Evolutionary conservation across 2,888 invertebrate genomes (phyloP).

Genomic region (Lydus trimaculatus): DNA sequence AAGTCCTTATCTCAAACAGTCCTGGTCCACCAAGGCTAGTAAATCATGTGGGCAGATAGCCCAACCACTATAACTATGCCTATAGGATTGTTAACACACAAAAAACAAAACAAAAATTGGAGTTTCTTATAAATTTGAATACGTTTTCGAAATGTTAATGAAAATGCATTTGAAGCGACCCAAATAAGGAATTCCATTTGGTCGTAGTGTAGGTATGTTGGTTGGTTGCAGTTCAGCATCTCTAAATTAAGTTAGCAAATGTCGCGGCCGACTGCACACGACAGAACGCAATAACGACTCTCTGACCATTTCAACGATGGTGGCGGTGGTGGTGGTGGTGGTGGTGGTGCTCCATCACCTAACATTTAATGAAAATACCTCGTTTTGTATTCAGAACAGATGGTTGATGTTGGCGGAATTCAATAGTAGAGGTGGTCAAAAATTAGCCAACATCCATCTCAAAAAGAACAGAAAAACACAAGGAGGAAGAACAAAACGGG

Average conservation of each 20-base stretch:
- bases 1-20: constrained; percentile 50
- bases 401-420: not conserved
- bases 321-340: too few species aligned
- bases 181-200: constrained; percentile 48
- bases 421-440: constrained; percentile 3
- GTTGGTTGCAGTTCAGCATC: constrained; percentile 37
- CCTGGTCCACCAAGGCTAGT: constrained; percentile 52
- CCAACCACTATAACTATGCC: constrained; percentile 14
- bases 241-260: constrained; percentile 60
- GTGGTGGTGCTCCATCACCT: constrained; percentile 59
- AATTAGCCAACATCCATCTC: not conserved
- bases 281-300: constrained; percentile 53
- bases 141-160: not conserved
- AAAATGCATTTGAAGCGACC: not conserved
- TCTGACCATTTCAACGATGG: constrained; percentile 47
- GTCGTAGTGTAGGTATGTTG: constrained; percentile 46
- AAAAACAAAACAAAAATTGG: not conserved
- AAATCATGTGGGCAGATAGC: constrained; percentile 52
- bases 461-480: too few species aligned
- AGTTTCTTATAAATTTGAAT: not conserved
- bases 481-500: not conserved
- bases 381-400: constrained; percentile 41
- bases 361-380: constrained; percentile 59
- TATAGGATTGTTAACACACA: not conserved
- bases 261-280: constrained; percentile 53